phyloP scores from a whole-genome alignment of 2,113 vertebrate genomes.

The Cinclus cinclus region DNA sequence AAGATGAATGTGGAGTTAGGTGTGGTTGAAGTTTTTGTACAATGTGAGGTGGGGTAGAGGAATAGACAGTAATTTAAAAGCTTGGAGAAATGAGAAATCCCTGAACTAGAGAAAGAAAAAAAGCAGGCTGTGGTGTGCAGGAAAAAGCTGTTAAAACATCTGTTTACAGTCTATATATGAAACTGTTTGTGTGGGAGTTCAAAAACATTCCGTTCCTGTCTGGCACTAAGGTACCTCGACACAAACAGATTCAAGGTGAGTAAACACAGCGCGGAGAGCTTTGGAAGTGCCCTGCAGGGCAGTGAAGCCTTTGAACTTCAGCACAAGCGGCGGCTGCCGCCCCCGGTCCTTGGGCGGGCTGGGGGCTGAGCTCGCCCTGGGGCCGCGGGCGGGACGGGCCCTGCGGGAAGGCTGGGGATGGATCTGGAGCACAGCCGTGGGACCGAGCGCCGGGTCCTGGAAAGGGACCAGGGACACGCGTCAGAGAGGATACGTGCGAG shows the following conservation, averaged over 20 bases:
- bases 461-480: not conserved
- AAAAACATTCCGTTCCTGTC: not conserved
- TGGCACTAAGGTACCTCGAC: not conserved
- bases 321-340: not conserved
- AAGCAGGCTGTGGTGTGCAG: not conserved
- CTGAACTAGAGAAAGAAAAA: not conserved
- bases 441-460: not conserved
- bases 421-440: not conserved
- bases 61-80: not conserved
- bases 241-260: not conserved
- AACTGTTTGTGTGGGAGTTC: not conserved
- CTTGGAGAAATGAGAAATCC: not conserved
- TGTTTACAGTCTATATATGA: not conserved
- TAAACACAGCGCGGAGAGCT: not conserved
- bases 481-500: not conserved
- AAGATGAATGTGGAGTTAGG: not conserved
- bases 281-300: not conserved
- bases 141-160: not conserved
- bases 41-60: not conserved
- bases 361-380: not conserved
- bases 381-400: not conserved
- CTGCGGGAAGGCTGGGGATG: not conserved
- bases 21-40: not conserved
- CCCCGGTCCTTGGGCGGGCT: fast-evolving
- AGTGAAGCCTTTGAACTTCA: not conserved